Base-by-base conservation (phyloP, 2,888 invertebrate genomes). In the Tenthredo livida region DNA sequence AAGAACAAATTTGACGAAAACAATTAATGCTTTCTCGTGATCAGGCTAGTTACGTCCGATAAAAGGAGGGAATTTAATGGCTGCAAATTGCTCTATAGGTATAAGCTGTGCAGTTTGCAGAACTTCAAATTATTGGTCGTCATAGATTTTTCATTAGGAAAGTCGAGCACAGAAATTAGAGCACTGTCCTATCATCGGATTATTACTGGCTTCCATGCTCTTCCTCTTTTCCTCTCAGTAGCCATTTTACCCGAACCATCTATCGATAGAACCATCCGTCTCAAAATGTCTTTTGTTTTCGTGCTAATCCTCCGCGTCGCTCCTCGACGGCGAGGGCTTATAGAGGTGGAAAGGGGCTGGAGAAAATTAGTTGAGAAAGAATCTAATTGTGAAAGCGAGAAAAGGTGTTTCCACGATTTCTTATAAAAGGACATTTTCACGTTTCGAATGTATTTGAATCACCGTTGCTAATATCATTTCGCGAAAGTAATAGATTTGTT, bases 251-350 rank as follows among this genome's bases (percentile, higher is more conserved):
- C 77, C 50, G 50, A 50, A 61, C 40, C 80, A 21, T 80, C 37
- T 61, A 80, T 80, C 58, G 58, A 80, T 37, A 29, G 61, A 80
- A 61, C 4, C 40, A 50, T 37, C 61, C 37, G 61, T 80, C 80
- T 80, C 80, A 10, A 61, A 80, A 80, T 61, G 80, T 61, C 80
- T 61, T 80, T 61, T 80, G 80, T 80, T 80, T 80, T 80, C 80
- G 17, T 29, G 40, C 80, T 80, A 80, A 80, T 80, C 80, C 80
- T 61, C 50, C n/a, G 58, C 33, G 54, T 54, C 54, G 54, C 47
- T 43, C 25, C 43, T 43, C 40, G 21, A 61, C 58, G 80, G n/a
- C 37, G 61, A 80, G 40, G 61, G 61, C 58, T 80, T 61, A 80
- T 33, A 54, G 54, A 54, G 54, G 50, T 50, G 54, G 77, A 77